Evolutionary conservation across 2,888 invertebrate genomes (phyloP), one percentile per base, ranked within the genome.

Genomic region (Dichetophora obliterata): DNA sequence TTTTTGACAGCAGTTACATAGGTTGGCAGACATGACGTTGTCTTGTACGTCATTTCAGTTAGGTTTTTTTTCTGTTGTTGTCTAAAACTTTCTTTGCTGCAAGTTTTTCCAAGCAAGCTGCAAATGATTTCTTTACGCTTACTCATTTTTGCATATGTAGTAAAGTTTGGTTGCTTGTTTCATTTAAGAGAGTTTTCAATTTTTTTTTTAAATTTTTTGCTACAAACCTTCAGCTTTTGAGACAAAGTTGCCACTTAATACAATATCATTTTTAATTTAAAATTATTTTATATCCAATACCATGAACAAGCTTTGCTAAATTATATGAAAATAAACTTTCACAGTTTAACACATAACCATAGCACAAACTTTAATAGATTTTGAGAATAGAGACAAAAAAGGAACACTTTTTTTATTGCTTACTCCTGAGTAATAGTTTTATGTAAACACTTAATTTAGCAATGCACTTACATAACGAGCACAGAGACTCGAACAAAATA

Each of bases 71-170:
- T n/a, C 27, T 63, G 27, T 61, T 74, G 54, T 74, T 66, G 34
- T n/a, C 37, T 24, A 54, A 66, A 74, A 74, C 54, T 74, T 74
- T 65, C 63, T 74, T 65, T 52, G 16, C 24, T 59, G 50, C 54
- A 74, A 54, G 65, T 74, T 66, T 74, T 34, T 24, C 34, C 34
- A 14, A 52, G 24, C 24, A 61, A 74, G 34, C 66, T 74, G 65
- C 37, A 74, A 74, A 74, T 66, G 65, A 65, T 74, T 74, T 66
- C 37, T 52, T 54, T 27, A 59, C 59, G 11, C 57, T 57, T 59
- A 14, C 50, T 24, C 3, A 16, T 54, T 31, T 69, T 52, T 52
- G 6, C 24, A 27, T 57, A 70, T 61, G 43, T 8, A 37, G 37
- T 5, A 37, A 5, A 37, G 37, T 37, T 37, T 8, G 37, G 5